Percentiles rank a stretch among this genome's conserved stretches.
Conservation (phyloP, 2,797 vertebrate genomes). For the Odontamblyopus lacepedii region DNA sequence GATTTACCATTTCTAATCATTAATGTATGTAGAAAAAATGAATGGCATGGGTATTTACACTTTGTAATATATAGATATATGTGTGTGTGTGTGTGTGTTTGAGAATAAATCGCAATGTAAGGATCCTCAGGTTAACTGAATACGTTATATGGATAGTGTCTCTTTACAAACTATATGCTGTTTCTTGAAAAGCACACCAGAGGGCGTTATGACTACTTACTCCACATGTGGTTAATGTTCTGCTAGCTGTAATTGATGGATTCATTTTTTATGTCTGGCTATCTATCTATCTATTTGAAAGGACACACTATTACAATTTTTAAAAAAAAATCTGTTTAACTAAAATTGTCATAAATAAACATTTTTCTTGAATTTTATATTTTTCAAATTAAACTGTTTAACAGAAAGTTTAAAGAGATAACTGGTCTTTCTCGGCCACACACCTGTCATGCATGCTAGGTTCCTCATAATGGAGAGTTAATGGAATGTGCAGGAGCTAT, state of each 20-base stretch:
- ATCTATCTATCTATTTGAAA: too few species aligned
- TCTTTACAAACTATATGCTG: slow-evolving; percentile 14
- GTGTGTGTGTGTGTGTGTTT: neutral
- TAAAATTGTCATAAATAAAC: too few species aligned
- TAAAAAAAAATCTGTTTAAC: too few species aligned
- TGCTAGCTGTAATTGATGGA: neutral
- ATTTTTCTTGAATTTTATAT: too few species aligned
- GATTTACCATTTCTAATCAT: neutral
- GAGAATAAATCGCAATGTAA: neutral
- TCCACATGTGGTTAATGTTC: slow-evolving; percentile 11
- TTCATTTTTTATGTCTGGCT: neutral
- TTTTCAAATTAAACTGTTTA: too few species aligned
- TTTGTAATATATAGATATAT: neutral
- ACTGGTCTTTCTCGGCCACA: too few species aligned
- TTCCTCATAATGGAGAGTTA: too few species aligned
- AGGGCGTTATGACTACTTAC: slow-evolving; percentile 57
- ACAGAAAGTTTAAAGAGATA: too few species aligned
- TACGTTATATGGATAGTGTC: neutral
- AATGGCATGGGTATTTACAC: too few species aligned
- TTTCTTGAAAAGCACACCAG: slow-evolving; percentile 50
- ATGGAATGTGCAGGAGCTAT: slow-evolving; percentile 35
- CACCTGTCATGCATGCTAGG: too few species aligned
- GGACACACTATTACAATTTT: too few species aligned
- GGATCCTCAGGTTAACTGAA: neutral
- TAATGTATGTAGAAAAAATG: neutral